A percentile compares a stretch with the other conserved stretches of the same genome.
Conservation (phyloP, 2,888 invertebrate genomes). For the Bombylius major region DNA sequence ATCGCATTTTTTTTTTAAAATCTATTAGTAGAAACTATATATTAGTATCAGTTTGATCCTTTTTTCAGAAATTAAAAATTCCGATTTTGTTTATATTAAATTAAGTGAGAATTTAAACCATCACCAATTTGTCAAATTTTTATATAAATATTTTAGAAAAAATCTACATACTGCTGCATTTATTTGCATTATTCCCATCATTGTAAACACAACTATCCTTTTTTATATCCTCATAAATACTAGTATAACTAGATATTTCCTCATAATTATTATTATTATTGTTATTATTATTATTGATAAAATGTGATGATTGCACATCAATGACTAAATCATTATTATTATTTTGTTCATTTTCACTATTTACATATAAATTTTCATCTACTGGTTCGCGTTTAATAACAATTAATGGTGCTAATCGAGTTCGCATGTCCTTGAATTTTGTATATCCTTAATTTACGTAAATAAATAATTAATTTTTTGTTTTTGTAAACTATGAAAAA, state of each 20-base stretch:
- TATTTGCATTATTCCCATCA: background rate
- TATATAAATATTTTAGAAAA: no score
- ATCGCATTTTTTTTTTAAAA: no score
- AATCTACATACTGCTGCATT: background rate
- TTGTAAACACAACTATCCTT: background rate
- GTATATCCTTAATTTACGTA: background rate
- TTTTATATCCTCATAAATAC: background rate
- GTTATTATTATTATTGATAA: background rate
- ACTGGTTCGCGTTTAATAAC: conserved; percentile 36
- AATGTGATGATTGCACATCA: background rate
- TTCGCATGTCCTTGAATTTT: conserved; percentile 27
- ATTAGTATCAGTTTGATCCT: no score
- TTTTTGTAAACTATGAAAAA: no score
- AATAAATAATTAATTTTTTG: background rate
- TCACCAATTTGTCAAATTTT: no score
- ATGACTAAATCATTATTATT: conserved; percentile 1
- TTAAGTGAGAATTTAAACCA: no score
- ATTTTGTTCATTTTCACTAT: conserved; percentile 1
- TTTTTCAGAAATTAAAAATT: no score
- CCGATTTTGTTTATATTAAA: no score
- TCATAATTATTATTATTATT: background rate
- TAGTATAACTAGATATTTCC: background rate
- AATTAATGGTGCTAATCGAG: conserved; percentile 37
- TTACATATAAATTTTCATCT: background rate
- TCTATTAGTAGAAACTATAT: no score